Percentiles rank a stretch among this genome's conserved stretches.
These are phyloP conservation scores for Drosophila repleta DNA, from an alignment of 1,140 invertebrate species.

Conservation along the genomic window DNA sequence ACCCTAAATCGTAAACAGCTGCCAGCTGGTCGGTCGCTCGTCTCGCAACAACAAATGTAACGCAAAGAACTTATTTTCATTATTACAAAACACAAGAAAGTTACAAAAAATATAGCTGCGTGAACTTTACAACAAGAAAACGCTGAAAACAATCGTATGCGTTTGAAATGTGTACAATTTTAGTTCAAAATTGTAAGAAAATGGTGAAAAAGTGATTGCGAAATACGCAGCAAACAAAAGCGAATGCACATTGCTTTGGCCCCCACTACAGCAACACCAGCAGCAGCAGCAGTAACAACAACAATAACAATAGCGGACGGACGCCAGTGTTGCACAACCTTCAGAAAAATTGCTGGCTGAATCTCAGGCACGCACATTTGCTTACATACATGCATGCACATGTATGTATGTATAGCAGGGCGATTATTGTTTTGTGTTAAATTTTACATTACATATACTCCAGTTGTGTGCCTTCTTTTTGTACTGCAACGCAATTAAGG, in stretches of 20 bases:
- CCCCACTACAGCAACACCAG: neutral
- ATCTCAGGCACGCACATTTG: slow-evolving; percentile 40
- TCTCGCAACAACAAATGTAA: slow-evolving; percentile 62
- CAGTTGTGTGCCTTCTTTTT: slow-evolving; percentile 41
- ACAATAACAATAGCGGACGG: slow-evolving; percentile 50
- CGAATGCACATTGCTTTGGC: slow-evolving; percentile 32
- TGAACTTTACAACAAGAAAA: neutral
- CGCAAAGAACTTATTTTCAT: slow-evolving; percentile 54
- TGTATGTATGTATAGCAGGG: slow-evolving; percentile 1
- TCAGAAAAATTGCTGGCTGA: slow-evolving; percentile 13
- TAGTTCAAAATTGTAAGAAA: slow-evolving; percentile 16
- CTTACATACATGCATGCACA: slow-evolving; percentile 10
- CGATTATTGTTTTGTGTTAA: slow-evolving; percentile 55
- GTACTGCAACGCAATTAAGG: slow-evolving; percentile 40
- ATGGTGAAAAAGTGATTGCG: slow-evolving; percentile 65
- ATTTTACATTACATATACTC: slow-evolving; percentile 61
- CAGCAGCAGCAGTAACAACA: slow-evolving; percentile 23
- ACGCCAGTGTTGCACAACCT: slow-evolving; percentile 59
- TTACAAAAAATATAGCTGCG: slow-evolving; percentile 37
- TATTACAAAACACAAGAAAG: slow-evolving; percentile 62
- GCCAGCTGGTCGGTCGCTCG: slow-evolving; percentile 70
- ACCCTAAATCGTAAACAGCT: slow-evolving; percentile 50
- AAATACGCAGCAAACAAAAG: slow-evolving; percentile 51
- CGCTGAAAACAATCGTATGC: neutral
- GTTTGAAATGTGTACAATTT: neutral